Evolutionary conservation across 2,113 vertebrate genomes (phyloP).

Genomic region (Pteropus alecto): DNA sequence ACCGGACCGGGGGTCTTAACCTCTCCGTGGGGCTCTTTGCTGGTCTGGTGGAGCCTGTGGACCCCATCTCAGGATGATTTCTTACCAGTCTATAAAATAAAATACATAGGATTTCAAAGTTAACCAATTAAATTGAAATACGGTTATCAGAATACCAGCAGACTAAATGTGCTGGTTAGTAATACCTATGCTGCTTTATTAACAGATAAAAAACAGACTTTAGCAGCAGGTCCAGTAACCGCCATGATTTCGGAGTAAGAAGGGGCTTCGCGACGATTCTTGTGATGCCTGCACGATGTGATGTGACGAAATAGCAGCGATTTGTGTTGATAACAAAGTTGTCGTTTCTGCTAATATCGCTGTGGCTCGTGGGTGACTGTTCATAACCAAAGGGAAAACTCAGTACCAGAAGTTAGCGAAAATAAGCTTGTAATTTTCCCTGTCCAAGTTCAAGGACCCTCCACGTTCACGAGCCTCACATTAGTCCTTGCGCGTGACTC

Average conservation of each 20-base stretch:
- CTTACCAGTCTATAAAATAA: neutral
- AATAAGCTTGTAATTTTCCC: neutral
- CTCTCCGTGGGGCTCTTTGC: neutral
- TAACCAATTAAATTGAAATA: neutral
- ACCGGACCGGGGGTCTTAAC: fast-evolving
- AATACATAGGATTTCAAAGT: neutral
- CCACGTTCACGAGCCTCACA: fast-evolving
- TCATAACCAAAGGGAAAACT: neutral
- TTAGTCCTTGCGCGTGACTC: neutral
- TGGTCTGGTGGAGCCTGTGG: neutral
- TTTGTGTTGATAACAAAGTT: neutral
- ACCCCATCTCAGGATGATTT: neutral
- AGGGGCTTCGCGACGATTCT: fast-evolving
- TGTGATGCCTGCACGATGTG: fast-evolving
- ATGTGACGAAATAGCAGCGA: fast-evolving
- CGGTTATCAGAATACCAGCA: neutral
- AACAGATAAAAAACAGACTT: fast-evolving
- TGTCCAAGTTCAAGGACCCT: neutral
- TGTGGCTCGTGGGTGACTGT: neutral
- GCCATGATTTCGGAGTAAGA: fast-evolving
- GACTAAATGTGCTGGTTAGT: fast-evolving
- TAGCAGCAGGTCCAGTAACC: fast-evolving
- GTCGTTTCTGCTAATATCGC: fast-evolving
- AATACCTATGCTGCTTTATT: neutral
- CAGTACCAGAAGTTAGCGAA: neutral